Percentiles rank a stretch among this genome's conserved stretches.
Evolutionary conservation across 2,888 invertebrate genomes (phyloP).

Genomic region (Drosophila phalerata): DNA sequence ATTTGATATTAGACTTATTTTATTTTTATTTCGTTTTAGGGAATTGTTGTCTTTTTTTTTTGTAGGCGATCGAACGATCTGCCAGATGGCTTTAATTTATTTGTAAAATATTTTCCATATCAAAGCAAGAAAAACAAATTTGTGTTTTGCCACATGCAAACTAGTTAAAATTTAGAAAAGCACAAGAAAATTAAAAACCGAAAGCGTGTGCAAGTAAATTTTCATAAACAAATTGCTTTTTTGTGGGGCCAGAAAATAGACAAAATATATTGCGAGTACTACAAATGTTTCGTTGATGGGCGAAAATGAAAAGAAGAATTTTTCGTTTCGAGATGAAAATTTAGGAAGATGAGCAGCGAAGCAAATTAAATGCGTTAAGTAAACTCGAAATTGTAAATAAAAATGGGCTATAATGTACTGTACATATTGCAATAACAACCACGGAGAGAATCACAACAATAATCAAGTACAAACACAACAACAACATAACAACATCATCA

Average conservation of each 20-base stretch:
- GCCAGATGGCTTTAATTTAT: conserved; percentile 80
- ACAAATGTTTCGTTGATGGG: conserved; percentile 14
- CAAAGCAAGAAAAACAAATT: conserved; percentile 74
- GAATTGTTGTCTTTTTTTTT: conserved; percentile 8
- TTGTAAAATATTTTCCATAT: conserved; percentile 80
- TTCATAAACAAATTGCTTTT: conserved; percentile 62
- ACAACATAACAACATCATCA: conserved; percentile 21
- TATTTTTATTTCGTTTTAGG: neutral
- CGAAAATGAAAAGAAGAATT: conserved; percentile 15
- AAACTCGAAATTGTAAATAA: conserved; percentile 64
- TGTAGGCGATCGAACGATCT: conserved; percentile 44
- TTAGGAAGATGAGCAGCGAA: conserved; percentile 51
- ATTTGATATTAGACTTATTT: conserved; percentile 2
- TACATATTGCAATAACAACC: conserved; percentile 53
- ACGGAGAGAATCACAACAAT: neutral
- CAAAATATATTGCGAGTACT: conserved; percentile 29
- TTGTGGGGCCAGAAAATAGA: conserved; percentile 20
- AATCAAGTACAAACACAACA: neutral
- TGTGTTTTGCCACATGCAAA: conserved; percentile 60
- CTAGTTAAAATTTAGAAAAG: conserved; percentile 40
- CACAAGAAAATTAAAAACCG: conserved; percentile 47
- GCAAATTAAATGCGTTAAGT: conserved; percentile 62
- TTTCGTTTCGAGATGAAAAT: conserved; percentile 26
- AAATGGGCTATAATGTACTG: conserved; percentile 48
- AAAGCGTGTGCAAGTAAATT: conserved; percentile 64